A percentile compares a stretch with the other conserved stretches of the same genome.
phyloP scores from a whole-genome alignment of 2,113 vertebrate species.

The Alces alces region DNA sequence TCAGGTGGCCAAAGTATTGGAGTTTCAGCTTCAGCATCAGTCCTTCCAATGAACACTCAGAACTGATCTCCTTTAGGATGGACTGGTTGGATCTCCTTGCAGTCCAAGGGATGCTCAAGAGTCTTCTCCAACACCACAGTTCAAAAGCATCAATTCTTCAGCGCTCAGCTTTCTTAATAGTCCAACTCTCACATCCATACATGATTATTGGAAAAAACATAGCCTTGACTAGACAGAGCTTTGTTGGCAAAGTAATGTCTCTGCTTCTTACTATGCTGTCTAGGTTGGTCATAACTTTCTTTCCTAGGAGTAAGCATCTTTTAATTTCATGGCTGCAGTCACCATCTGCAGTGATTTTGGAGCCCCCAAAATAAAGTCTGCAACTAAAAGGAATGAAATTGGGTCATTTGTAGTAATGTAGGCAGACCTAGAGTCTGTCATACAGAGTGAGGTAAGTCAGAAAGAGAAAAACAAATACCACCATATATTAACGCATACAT shows the following conservation, averaged over 20 bases:
- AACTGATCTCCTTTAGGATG: neutral
- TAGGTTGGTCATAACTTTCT: neutral
- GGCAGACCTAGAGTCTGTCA: neutral
- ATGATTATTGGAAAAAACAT: neutral
- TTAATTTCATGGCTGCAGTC: neutral
- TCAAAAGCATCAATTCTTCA: neutral
- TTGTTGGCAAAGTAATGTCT: neutral
- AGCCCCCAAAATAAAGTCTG: neutral
- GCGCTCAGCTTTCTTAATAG: neutral
- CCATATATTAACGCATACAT: neutral
- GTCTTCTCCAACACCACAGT: neutral
- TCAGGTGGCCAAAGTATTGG: neutral
- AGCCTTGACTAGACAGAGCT: neutral
- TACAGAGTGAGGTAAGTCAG: neutral
- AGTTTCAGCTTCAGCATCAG: neutral
- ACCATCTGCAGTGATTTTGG: neutral
- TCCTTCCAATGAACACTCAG: neutral
- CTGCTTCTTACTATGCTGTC: neutral
- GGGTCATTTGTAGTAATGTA: neutral
- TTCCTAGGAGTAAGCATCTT: neutral
- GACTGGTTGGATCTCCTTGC: neutral
- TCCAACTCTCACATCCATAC: neutral
- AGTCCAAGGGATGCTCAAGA: neutral
- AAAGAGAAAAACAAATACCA: neutral
- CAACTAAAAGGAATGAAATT: neutral